Evolutionary conservation across 2,888 invertebrate species (phyloP), one percentile per base, ranked within the genome.

Genomic region (Syrphus vitripennis): DNA sequence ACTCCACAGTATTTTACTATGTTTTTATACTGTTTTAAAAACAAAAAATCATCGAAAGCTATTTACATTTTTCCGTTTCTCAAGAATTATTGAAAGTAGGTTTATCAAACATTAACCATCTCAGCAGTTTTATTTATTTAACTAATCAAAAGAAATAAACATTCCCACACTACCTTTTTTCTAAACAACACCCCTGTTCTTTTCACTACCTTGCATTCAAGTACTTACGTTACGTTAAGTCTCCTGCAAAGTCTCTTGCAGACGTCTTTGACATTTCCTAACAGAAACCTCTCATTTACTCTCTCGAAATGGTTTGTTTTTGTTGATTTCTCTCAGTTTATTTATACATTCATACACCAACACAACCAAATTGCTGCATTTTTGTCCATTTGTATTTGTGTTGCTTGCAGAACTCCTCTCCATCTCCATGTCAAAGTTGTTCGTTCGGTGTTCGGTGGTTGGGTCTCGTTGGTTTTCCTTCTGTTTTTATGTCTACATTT

Each of bases 241-340:
- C 12, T 6, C 14, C 75, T 70, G 50, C 67, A 69, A 63, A 65
- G 9, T n/a, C 2, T 12, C 26, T 53, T 75, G 69, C 75, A 81
- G 76, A 31, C 53, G 29, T 3, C 12, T 53, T n/a, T 79, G 74
- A 75, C 81, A 77, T 65, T 21, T 83, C n/a, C 84, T 42, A 1
- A 59, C 12, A 14, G n/a, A n/a, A 2, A 19, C 3, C 50, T 59
- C 83, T 53, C 61, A 50, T 70, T 61, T 37, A 4, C 42, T 76
- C 75, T 81, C 81, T 72, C 31, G 14, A 76, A 81, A 84, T 84
- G 76, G 84, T 84, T 84, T 84, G 84, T 84, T 84, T 84, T 84
- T 84, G 84, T 84, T 81, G 59, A 84, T 61, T 71, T 80, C 75
- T 80, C 83, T 76, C 78, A 21, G 14, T 21, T 63, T 80, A 21